A percentile compares a stretch with the other conserved stretches of the same genome.
Conservation (phyloP, 2,113 vertebrate species). For the Eleginops maclovinus region DNA sequence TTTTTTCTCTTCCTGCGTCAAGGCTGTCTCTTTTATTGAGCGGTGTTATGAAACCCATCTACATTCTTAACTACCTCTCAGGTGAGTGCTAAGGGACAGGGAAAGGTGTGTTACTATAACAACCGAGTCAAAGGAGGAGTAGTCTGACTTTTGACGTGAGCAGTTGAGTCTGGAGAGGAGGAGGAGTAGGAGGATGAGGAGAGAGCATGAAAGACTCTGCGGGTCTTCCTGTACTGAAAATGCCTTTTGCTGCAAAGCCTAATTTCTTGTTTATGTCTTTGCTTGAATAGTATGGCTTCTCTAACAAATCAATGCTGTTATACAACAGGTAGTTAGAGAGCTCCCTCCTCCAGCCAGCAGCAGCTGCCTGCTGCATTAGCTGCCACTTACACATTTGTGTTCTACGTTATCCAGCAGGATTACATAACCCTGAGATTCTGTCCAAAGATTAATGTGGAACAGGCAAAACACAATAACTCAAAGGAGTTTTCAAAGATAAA, state of each 20-base stretch:
- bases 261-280: conserved; percentile 65
- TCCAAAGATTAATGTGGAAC: conserved; percentile 55
- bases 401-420: conserved; percentile 55
- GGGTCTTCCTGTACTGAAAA: conserved; percentile 36
- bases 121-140: conserved; percentile 67
- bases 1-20: conserved; percentile 43
- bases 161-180: conserved; percentile 43
- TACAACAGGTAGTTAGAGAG: conserved; percentile 69
- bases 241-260: conserved; percentile 36
- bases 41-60: conserved; percentile 70
- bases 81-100: conserved; percentile 57
- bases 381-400: conserved; percentile 48
- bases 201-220: conserved; percentile 42
- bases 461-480: conserved; percentile 42
- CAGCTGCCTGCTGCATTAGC: conserved; percentile 49
- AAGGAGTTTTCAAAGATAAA: conserved; percentile 40
- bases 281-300: conserved; percentile 63
- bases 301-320: conserved; percentile 77
- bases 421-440: conserved; percentile 50
- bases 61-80: conserved; percentile 66
- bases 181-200: conserved; percentile 48
- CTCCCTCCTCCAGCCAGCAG: conserved; percentile 49
- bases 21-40: conserved; percentile 62
- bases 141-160: conserved; percentile 58
- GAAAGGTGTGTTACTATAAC: conserved; percentile 72